Evolutionary conservation across 2,113 vertebrate genomes (phyloP), one percentile per base, ranked within the genome.

Genomic region (Onychostoma macrolepis): DNA sequence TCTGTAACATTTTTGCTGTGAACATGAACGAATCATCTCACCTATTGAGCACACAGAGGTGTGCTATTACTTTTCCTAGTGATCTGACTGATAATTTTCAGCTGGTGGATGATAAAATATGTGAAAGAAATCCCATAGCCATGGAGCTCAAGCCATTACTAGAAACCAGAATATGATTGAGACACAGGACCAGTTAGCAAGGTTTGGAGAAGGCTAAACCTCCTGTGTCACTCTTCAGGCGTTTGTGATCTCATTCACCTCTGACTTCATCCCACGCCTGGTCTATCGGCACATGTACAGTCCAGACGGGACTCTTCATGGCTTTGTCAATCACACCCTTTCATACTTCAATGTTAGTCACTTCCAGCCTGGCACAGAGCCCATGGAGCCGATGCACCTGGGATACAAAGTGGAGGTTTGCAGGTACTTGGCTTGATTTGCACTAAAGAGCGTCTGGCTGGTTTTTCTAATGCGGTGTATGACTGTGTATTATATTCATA

Each of bases 191-290:
- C 67, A 19, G 30, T 9, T 69, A 21, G 65, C 6, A 13, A 65
- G n/a, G 61, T 65, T 13, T 65, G 61, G 26, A 11, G 26, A 28
- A 15, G 13, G 63, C 65, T 67, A 30, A 92, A 0, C 81, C 86
- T 91, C 48, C 89, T 11, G 89, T 89, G 83, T 92, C 90, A 67
- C 89, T 76, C 65, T 90, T 5, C 93, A 99, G 98, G 98, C 97
- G 21, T 99, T 99, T 36, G 98, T 99, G 90, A 99, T 99, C 90
- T 94, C 98, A 88, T 99, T 99, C 95, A 99, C 98, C 6, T 99
- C 98, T 0, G 98, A 99, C 96, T 99, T 99, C 95, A 98, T 99
- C 94, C 98, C 98, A 21, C 97, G 98, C 85, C 96, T 99, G 88
- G 98, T 99, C 83, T 99, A 99, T 94, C 96, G 97, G 88, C 97